A percentile compares a stretch with the other conserved stretches of the same genome.
Evolutionary conservation across 30 jellyfish, hydroid and myxozoan genomes (phyloP).

Genomic region (Hydractinia echinata): DNA sequence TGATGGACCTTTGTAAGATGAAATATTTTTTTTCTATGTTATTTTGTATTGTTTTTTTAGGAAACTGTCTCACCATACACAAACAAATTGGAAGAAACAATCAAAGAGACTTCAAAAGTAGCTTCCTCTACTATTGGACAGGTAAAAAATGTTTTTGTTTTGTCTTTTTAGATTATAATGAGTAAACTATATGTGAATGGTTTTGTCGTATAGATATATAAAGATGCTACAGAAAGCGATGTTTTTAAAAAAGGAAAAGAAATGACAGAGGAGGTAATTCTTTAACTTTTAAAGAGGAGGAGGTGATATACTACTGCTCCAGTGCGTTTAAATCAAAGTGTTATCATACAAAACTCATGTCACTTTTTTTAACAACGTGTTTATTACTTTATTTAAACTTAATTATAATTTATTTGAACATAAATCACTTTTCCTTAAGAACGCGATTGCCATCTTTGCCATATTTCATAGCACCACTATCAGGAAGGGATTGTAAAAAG

Average conservation of each 20-base stretch:
- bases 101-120: slow-evolving; percentile 45
- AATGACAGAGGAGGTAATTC: slow-evolving; percentile 61
- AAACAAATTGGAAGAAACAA: slow-evolving; percentile 51
- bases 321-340: too few species aligned
- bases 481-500: too few species aligned
- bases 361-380: too few species aligned
- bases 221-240: slow-evolving; percentile 74
- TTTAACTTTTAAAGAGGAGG: too few species aligned
- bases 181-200: background rate
- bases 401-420: too few species aligned
- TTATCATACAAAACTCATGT: too few species aligned
- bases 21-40: background rate
- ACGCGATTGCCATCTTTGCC: too few species aligned
- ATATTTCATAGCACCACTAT: too few species aligned
- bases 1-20: too few species aligned
- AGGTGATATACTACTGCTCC: too few species aligned
- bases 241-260: slow-evolving; percentile 70
- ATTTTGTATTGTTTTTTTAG: slow-evolving; percentile 27
- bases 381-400: too few species aligned
- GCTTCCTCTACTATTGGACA: slow-evolving; percentile 63
- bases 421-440: too few species aligned
- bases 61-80: slow-evolving; percentile 53
- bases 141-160: slow-evolving; percentile 18
- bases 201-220: slow-evolving; percentile 36
- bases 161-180: background rate